Evolutionary conservation across 2,113 vertebrate species (phyloP).

Genomic region (Smithornis capensis): DNA sequence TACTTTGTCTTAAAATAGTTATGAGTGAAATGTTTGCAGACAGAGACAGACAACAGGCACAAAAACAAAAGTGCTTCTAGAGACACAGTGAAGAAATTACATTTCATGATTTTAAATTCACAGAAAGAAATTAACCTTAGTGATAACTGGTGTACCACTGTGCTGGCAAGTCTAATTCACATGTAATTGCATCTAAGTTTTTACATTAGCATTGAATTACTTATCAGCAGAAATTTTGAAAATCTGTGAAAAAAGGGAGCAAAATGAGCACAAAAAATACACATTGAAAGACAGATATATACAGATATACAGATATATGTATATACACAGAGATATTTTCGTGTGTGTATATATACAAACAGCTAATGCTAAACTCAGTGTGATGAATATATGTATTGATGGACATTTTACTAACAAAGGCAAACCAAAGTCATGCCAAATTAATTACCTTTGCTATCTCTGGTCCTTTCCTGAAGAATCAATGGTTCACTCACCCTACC

Average conservation of each 20-base stretch:
- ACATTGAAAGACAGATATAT: neutral
- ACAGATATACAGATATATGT: too few relatives aligned
- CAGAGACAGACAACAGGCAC: neutral
- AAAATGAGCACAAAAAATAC: neutral
- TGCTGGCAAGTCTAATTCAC: neutral
- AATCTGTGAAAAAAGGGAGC: neutral
- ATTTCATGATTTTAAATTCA: neutral
- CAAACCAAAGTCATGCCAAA: neutral
- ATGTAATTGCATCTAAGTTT: neutral
- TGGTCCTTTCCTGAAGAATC: too few relatives aligned
- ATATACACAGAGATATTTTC: too few relatives aligned
- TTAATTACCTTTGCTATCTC: accelerated
- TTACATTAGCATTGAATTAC: neutral
- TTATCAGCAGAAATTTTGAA: neutral
- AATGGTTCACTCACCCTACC: accelerated
- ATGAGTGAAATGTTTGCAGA: neutral
- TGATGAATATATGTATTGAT: neutral
- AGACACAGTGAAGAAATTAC: neutral
- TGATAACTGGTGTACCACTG: neutral
- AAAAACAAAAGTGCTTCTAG: neutral
- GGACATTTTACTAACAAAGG: neutral
- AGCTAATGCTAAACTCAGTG: neutral
- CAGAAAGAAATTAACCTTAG: neutral
- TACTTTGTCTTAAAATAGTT: neutral
- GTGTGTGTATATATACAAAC: neutral